These are phyloP conservation scores for Carcina quercana DNA, from an alignment of 2,888 invertebrate genomes.

Conservation along the genomic window DNA sequence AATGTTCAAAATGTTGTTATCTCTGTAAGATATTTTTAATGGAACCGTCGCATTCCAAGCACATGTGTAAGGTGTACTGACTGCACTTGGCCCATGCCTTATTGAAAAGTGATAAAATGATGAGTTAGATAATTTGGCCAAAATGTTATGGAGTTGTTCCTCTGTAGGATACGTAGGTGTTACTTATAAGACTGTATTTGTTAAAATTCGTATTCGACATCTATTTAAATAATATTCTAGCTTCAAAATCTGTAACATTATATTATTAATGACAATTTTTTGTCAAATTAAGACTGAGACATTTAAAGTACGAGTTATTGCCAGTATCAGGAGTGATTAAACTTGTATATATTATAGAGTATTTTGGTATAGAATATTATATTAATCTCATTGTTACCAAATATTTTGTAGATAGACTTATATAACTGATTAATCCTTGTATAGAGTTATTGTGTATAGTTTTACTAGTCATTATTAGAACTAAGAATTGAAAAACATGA, in stretches of 20 bases:
- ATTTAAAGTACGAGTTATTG: conserved; percentile 42
- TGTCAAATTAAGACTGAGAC: conserved; percentile 65
- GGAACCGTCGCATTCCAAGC: conserved; percentile 67
- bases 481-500: conserved; percentile 50
- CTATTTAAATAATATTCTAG: conserved; percentile 36
- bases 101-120: conserved; percentile 49
- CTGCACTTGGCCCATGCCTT: conserved; percentile 52
- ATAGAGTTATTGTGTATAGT: conserved; percentile 50
- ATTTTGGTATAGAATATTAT: conserved; percentile 64
- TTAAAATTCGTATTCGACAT: conserved; percentile 39
- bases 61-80: conserved; percentile 63
- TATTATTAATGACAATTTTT: conserved; percentile 23
- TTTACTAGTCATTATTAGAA: conserved; percentile 71
- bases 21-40: conserved; percentile 60
- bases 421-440: conserved; percentile 39
- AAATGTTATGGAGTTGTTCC: conserved; percentile 45
- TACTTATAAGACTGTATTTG: conserved; percentile 47
- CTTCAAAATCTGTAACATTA: conserved; percentile 15
- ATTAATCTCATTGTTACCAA: conserved; percentile 70
- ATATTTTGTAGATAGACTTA: conserved; percentile 63
- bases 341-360: conserved; percentile 47
- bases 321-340: conserved; percentile 55
- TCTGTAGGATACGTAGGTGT: conserved; percentile 34
- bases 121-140: conserved; percentile 45
- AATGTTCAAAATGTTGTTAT: conserved; percentile 47